Evolutionary conservation across 2,888 invertebrate genomes (phyloP).

Genomic region (Dorcus parallelipipedus): DNA sequence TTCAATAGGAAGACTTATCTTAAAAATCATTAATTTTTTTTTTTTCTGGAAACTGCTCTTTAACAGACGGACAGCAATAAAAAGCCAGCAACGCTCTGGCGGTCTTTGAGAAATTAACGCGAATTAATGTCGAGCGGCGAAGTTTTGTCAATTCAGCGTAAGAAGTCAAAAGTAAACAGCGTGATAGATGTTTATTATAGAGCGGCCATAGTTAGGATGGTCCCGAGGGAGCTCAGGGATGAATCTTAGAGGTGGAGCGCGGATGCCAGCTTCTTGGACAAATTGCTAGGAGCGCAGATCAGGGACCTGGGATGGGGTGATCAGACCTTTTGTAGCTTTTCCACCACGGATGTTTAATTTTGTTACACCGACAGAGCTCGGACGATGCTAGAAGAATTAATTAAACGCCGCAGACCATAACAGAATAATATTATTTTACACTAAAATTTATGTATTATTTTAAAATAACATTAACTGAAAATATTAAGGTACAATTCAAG

Average conservation of each 20-base stretch:
- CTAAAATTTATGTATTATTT: too few species aligned
- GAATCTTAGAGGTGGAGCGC: constrained; percentile 47
- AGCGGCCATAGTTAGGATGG: constrained; percentile 47
- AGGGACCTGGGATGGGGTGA: constrained; percentile 33
- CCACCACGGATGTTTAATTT: constrained; percentile 21
- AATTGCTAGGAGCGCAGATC: constrained; percentile 46
- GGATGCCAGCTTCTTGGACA: constrained; percentile 43
- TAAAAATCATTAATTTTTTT: too few species aligned
- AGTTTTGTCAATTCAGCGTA: constrained; percentile 37
- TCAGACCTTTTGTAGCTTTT: constrained; percentile 22
- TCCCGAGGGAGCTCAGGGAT: constrained; percentile 43
- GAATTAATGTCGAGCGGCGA: constrained; percentile 18
- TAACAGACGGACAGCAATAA: too few species aligned
- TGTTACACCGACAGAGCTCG: too few species aligned
- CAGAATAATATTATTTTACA: too few species aligned
- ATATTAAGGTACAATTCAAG: too few species aligned
- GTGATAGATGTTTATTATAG: constrained; percentile 49
- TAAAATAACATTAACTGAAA: too few species aligned
- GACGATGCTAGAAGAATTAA: too few species aligned
- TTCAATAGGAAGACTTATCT: too few species aligned
- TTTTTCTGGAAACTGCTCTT: too few species aligned
- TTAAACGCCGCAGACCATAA: too few species aligned
- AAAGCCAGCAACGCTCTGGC: too few species aligned
- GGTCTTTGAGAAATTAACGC: constrained; percentile 16
- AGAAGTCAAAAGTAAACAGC: constrained; percentile 44